Evolutionary conservation across 2,113 vertebrate species (phyloP).

Genomic region (Cnemophilus loriae): DNA sequence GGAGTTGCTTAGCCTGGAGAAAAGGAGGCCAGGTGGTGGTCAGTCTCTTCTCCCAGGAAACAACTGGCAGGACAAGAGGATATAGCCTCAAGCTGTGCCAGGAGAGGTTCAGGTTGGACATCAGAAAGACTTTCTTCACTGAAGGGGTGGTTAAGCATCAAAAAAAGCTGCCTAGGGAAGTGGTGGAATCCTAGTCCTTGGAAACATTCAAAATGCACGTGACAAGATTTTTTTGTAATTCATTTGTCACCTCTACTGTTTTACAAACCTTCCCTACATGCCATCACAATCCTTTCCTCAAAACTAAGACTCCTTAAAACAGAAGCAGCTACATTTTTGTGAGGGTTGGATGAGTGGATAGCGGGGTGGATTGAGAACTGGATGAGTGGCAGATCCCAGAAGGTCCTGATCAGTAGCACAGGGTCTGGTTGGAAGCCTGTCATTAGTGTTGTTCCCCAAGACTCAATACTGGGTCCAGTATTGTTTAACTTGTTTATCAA

Average conservation of each 20-base stretch:
- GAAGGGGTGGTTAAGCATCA: neutral
- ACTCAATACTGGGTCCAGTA: neutral
- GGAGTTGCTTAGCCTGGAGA: neutral
- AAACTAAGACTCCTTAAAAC: neutral
- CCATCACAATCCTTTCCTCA: neutral
- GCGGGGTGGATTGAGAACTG: neutral
- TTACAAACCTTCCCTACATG: neutral
- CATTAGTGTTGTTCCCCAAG: neutral
- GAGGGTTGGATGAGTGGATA: neutral
- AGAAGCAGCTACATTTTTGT: neutral
- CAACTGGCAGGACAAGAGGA: neutral
- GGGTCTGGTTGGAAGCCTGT: neutral
- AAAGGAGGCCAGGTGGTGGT: neutral
- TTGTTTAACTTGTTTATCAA: neutral
- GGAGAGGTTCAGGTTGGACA: neutral
- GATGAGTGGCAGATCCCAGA: neutral
- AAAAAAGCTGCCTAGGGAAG: neutral
- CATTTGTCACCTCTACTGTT: neutral
- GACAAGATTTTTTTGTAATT: neutral
- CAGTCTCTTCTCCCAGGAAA: neutral
- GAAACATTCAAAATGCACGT: neutral
- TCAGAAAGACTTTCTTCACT: neutral
- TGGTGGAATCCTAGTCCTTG: neutral
- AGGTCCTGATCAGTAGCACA: neutral
- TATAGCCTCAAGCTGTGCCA: neutral